phyloP scores from a whole-genome alignment of 2,888 invertebrate species.

The Philereme transversata region DNA sequence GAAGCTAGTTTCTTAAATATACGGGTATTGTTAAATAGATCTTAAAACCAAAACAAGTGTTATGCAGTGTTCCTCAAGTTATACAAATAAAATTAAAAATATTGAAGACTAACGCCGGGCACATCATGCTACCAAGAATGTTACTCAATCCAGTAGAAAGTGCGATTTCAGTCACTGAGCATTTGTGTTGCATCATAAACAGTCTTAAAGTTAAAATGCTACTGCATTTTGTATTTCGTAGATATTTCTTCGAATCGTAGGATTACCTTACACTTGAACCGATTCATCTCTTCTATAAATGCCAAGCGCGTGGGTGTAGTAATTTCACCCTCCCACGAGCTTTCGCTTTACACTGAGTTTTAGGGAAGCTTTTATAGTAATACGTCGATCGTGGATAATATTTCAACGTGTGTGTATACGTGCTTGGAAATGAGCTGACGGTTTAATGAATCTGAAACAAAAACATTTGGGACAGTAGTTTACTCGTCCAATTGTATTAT shows the following conservation, averaged over 20 bases:
- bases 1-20: too few species aligned
- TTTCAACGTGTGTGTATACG: conserved; percentile 28
- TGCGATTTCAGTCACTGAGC: conserved; percentile 64
- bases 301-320: conserved; percentile 50
- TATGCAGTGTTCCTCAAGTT: too few species aligned
- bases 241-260: conserved; percentile 15
- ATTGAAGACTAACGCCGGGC: conserved; percentile 48
- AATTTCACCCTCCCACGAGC: conserved; percentile 51
- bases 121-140: conserved; percentile 54
- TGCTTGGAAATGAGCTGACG: conserved; percentile 4
- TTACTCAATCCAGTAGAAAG: conserved; percentile 73
- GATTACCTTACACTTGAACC: conserved; percentile 41
- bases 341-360: conserved; percentile 36
- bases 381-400: conserved; percentile 33
- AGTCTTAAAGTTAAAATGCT: conserved; percentile 35
- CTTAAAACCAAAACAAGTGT: too few species aligned
- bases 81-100: conserved; percentile 40
- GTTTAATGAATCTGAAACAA: conserved; percentile 15
- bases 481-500: conserved; percentile 1
- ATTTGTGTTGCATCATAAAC: conserved; percentile 64
- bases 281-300: conserved; percentile 50
- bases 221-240: conserved; percentile 10
- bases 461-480: conserved; percentile 13
- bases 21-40: too few species aligned
- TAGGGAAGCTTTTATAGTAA: conserved; percentile 40